Evolutionary conservation across 2,113 vertebrate genomes (phyloP).

Genomic region (Micronycteris hirsuta): DNA sequence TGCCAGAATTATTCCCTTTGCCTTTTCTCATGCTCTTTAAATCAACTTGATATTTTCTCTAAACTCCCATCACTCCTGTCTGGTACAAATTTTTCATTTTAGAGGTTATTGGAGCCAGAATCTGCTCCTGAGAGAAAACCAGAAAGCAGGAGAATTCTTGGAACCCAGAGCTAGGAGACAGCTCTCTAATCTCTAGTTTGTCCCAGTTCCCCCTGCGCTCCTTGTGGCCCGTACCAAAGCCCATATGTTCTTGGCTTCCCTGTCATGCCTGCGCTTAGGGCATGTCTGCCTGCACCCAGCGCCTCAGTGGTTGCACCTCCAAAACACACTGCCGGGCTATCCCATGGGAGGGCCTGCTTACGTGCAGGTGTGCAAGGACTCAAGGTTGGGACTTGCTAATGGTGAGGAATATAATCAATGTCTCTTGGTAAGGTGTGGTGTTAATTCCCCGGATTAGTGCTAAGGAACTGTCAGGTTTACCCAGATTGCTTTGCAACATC

Average conservation of each 20-base stretch:
- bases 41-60: neutral
- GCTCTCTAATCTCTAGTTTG: neutral
- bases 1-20: neutral
- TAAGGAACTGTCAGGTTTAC: neutral
- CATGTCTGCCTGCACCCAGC: neutral
- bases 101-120: neutral
- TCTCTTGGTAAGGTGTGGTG: neutral
- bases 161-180: neutral
- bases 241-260: neutral
- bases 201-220: neutral
- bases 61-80: neutral
- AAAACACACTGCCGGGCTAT: neutral
- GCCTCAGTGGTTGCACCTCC: neutral
- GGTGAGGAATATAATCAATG: neutral
- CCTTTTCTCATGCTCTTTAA: slow-evolving; percentile 8
- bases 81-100: neutral
- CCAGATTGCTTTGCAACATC: neutral
- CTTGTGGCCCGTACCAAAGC: neutral
- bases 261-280: no score
- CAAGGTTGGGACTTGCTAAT: neutral
- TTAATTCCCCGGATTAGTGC: neutral
- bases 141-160: neutral
- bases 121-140: neutral
- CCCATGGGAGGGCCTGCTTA: neutral
- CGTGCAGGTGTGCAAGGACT: neutral